Percentiles rank a stretch among this genome's conserved stretches.
Evolutionary conservation across 2,113 vertebrate genomes (phyloP).

Genomic region (Etheostoma spectabile): DNA sequence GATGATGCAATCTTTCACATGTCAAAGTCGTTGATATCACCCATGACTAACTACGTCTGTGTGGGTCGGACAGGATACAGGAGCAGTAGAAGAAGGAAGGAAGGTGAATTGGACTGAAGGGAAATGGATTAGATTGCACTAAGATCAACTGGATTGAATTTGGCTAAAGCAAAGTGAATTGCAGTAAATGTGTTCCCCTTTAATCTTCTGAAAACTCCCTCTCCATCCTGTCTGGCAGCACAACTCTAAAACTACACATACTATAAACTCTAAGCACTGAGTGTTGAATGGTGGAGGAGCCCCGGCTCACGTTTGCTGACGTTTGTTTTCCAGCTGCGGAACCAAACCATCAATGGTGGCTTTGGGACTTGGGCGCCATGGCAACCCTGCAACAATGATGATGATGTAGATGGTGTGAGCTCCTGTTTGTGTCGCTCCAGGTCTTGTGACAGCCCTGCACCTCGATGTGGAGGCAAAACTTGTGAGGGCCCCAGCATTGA

Average conservation of each 20-base stretch:
- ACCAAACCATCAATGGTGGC: constrained; percentile 91
- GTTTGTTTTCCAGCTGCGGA: constrained; percentile 85
- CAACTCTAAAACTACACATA: not conserved
- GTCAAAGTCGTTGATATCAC: not conserved
- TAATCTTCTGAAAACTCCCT: constrained; percentile 18
- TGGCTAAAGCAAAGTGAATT: constrained; percentile 7
- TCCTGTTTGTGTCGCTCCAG: constrained; percentile 93
- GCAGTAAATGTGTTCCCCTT: not conserved
- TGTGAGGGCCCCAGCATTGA: constrained; percentile 93
- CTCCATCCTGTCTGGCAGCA: not conserved
- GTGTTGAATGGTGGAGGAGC: not conserved
- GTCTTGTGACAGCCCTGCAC: constrained; percentile 90
- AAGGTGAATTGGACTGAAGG: not conserved
- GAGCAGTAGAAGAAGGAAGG: not conserved
- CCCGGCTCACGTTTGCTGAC: not conserved
- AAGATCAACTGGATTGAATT: not conserved
- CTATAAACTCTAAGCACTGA: not conserved
- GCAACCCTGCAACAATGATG: constrained; percentile 94
- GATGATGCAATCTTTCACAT: not conserved
- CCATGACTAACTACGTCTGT: not conserved
- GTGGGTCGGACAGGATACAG: not conserved
- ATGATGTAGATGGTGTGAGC: constrained; percentile 90
- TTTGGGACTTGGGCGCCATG: constrained; percentile 93
- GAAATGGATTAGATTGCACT: not conserved
- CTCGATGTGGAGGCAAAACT: constrained; percentile 90